Percentiles rank a stretch among this genome's conserved stretches.
Evolutionary conservation across 2,888 invertebrate species (phyloP).

Genomic region (Odontothrips loti): DNA sequence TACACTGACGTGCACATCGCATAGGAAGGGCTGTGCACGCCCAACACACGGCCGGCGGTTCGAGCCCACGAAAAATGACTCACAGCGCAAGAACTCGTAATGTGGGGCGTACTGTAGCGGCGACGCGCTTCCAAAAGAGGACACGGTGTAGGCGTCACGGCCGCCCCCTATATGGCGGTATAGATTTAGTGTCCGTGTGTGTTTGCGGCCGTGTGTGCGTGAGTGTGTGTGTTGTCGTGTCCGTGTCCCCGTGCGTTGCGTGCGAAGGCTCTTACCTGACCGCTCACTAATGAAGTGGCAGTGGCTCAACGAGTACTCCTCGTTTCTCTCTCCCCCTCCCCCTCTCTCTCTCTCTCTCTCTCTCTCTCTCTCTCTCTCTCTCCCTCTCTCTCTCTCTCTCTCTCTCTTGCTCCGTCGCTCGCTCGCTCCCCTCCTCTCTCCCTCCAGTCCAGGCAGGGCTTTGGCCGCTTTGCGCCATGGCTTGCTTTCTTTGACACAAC

Average conservation of each 20-base stretch:
- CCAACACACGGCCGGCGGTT: too few species aligned
- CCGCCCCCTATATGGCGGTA: not conserved
- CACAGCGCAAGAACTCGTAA: too few species aligned
- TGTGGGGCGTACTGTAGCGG: too few species aligned
- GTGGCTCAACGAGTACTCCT: not conserved
- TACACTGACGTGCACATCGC: too few species aligned
- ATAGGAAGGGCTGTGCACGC: too few species aligned
- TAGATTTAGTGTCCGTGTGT: not conserved
- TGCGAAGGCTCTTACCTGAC: not conserved
- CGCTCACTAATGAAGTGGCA: slow-evolving; percentile 8
- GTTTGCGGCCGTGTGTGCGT: not conserved
- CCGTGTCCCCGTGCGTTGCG: slow-evolving; percentile 2
- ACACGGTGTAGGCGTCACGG: too few species aligned
- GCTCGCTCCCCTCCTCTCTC: not conserved
- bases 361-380: not conserved
- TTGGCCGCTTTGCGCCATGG: not conserved
- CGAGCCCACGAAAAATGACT: too few species aligned
- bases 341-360: not conserved
- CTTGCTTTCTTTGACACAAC: not conserved
- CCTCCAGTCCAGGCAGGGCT: not conserved
- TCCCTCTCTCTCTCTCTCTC: not conserved
- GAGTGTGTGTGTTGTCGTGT: not conserved
- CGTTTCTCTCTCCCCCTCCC: not conserved
- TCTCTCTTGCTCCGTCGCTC: not conserved
- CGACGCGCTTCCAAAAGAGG: too few species aligned